phyloP scores from a whole-genome alignment of 2,113 vertebrate species.

The Probosciger aterrimus region DNA sequence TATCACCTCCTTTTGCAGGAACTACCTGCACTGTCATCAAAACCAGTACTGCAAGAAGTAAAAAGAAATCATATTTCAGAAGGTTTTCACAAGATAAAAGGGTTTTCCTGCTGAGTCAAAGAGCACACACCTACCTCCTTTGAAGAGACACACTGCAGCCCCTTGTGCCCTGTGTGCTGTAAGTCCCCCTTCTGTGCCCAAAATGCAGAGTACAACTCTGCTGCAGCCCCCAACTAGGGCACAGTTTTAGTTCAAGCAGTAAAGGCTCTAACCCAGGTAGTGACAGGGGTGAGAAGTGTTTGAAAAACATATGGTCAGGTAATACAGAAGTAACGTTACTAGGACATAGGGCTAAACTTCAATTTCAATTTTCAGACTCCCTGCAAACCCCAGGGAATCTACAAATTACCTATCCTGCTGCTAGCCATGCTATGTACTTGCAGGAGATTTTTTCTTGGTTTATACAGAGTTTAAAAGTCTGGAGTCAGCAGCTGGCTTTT shows the following conservation, averaged over 20 bases:
- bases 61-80: background rate
- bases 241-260: background rate
- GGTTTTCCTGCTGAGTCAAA: background rate
- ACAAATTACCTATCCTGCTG: slow-evolving; percentile 27
- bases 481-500: slow-evolving; percentile 38
- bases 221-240: background rate
- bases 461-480: slow-evolving; percentile 17
- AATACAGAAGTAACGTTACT: background rate
- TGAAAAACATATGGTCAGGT: background rate
- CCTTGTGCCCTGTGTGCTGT: fast-evolving
- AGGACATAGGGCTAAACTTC: background rate
- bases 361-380: slow-evolving; percentile 11
- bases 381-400: slow-evolving; percentile 11
- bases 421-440: background rate
- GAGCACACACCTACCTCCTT: background rate
- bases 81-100: background rate
- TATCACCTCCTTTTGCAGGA: background rate
- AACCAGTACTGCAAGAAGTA: background rate
- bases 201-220: background rate
- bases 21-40: background rate
- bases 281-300: background rate
- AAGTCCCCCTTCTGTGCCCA: background rate
- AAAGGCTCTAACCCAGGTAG: background rate
- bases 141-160: background rate
- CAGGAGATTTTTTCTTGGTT: slow-evolving; percentile 33